phyloP scores from a whole-genome alignment of 2,888 invertebrate genomes.

The Myopa tessellatipennis region DNA sequence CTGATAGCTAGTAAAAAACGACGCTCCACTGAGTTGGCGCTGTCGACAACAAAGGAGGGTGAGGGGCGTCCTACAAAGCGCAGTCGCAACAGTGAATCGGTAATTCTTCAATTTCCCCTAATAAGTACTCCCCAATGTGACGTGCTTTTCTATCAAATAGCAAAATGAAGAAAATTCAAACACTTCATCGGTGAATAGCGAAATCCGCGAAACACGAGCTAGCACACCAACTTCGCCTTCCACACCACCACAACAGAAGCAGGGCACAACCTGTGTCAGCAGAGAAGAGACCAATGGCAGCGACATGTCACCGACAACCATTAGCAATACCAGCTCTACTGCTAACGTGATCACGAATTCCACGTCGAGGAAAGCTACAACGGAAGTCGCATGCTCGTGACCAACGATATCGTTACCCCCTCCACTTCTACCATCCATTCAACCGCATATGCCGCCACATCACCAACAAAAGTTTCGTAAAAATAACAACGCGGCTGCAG shows the following conservation, averaged over 20 bases:
- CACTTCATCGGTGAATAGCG: slow-evolving; percentile 57
- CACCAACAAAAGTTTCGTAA: slow-evolving; percentile 61
- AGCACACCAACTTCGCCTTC: slow-evolving; percentile 56
- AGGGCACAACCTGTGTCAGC: slow-evolving; percentile 31
- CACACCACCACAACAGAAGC: slow-evolving; percentile 49
- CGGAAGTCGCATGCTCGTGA: slow-evolving; percentile 68
- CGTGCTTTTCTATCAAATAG: slow-evolving; percentile 26
- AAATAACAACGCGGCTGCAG: slow-evolving; percentile 65
- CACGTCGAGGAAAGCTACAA: slow-evolving; percentile 47
- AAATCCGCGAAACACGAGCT: slow-evolving; percentile 45
- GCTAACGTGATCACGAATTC: slow-evolving; percentile 45
- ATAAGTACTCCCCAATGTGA: not conserved
- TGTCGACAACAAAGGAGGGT: slow-evolving; percentile 53
- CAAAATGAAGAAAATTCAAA: slow-evolving; percentile 66
- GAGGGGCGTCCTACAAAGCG: slow-evolving; percentile 49
- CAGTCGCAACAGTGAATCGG: slow-evolving; percentile 64
- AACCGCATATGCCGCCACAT: slow-evolving; percentile 39
- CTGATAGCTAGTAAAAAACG: slow-evolving; percentile 65
- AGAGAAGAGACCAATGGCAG: slow-evolving; percentile 41
- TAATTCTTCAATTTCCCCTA: slow-evolving; percentile 47
- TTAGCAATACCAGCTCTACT: slow-evolving; percentile 38
- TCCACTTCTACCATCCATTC: slow-evolving; percentile 35
- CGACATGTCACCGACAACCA: slow-evolving; percentile 41
- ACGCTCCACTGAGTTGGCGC: slow-evolving; percentile 63
- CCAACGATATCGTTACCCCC: slow-evolving; percentile 48